A percentile compares a stretch with the other conserved stretches of the same genome.
Evolutionary conservation across 2,888 invertebrate genomes (phyloP).

Genomic region (Clitarchus hookeri): DNA sequence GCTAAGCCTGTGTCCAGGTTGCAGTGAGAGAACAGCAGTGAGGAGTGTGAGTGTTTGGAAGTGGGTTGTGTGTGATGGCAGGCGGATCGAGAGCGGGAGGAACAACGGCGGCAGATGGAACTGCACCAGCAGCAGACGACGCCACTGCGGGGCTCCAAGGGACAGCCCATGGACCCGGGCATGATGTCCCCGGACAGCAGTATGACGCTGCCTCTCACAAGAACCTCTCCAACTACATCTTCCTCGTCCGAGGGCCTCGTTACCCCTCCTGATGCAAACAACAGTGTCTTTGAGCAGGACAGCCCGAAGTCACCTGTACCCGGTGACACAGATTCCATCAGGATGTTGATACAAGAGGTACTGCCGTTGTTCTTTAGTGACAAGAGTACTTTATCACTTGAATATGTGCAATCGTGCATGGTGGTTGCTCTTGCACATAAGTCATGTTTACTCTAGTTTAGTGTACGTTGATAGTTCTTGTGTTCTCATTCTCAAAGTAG

Average conservation of each 20-base stretch:
- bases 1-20: too few species aligned
- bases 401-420: too few species aligned
- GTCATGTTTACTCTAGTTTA: too few species aligned
- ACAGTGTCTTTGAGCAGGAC: constrained; percentile 36
- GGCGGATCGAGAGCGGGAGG: constrained; percentile 88
- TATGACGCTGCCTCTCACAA: constrained; percentile 51
- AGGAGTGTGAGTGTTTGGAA: not conserved
- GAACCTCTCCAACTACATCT: constrained; percentile 50
- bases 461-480: too few species aligned
- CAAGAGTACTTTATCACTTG: too few species aligned
- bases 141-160: constrained; percentile 28
- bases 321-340: constrained; percentile 73
- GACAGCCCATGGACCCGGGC: constrained; percentile 32
- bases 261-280: constrained; percentile 37
- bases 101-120: constrained; percentile 61
- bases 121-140: constrained; percentile 33
- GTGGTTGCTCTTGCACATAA: too few species aligned
- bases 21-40: too few species aligned
- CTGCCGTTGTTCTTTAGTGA: too few species aligned
- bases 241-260: constrained; percentile 52
- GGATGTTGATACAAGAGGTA: constrained; percentile 80
- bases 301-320: constrained; percentile 39
- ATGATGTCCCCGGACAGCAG: constrained; percentile 41
- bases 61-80: constrained; percentile 35
- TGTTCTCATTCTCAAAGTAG: too few species aligned